Percentiles rank a stretch among this genome's conserved stretches.
These are phyloP conservation scores for Nothoprocta pentlandii DNA, from an alignment of 2,113 vertebrate species.

Conservation along the genomic window DNA sequence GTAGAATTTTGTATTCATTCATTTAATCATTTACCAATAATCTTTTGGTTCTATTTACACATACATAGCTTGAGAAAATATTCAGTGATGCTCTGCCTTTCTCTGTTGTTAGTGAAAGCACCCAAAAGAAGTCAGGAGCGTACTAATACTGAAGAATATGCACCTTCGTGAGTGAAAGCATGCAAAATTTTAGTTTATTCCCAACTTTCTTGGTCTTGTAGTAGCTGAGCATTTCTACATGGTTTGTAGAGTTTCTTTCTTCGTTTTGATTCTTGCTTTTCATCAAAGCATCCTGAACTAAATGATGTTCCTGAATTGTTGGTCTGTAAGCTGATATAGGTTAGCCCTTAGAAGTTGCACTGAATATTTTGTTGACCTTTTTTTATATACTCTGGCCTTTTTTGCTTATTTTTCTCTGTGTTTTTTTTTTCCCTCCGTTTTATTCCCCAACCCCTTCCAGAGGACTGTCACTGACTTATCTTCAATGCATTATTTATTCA, in stretches of 20 bases:
- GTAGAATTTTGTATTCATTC: background rate
- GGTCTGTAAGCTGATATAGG: background rate
- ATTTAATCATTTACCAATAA: background rate
- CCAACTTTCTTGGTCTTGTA: background rate
- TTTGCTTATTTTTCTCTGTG: background rate
- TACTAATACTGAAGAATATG: background rate
- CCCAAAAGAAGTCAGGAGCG: background rate
- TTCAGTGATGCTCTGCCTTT: background rate
- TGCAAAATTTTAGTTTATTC: slow-evolving; percentile 28
- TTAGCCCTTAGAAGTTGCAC: background rate
- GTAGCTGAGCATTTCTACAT: background rate
- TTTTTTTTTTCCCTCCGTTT: background rate
- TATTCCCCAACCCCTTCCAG: background rate
- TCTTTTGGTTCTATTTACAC: background rate
- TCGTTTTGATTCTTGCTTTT: background rate
- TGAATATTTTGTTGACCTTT: background rate
- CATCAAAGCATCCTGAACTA: background rate
- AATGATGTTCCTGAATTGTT: background rate
- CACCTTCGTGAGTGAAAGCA: slow-evolving; percentile 22
- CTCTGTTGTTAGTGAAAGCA: background rate
- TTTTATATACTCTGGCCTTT: background rate
- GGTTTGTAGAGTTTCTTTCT: slow-evolving; percentile 18
- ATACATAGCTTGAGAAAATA: background rate
- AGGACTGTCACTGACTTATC: fast-evolving
- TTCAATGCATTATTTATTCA: background rate